phyloP scores from a whole-genome alignment of 2,797 vertebrate genomes.

The Gymnocypris eckloni region DNA sequence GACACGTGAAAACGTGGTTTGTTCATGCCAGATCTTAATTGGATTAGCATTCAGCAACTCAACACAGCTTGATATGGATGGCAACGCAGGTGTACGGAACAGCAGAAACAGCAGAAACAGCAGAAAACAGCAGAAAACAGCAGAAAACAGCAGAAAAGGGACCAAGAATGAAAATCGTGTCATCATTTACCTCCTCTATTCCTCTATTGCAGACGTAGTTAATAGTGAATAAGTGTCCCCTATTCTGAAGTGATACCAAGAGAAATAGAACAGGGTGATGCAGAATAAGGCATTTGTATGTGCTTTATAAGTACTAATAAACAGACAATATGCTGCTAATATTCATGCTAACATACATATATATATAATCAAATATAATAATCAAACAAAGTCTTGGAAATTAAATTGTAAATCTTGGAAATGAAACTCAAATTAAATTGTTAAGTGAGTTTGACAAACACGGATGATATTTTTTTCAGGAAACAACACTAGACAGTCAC shows the following conservation, averaged over 20 bases:
- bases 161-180: background rate
- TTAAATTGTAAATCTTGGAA: too few species aligned
- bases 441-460: background rate
- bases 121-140: background rate
- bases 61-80: background rate
- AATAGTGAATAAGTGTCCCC: too few species aligned
- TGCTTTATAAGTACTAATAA: too few species aligned
- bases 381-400: too few species aligned
- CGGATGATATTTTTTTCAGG: background rate
- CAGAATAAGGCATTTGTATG: too few species aligned
- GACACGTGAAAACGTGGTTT: constrained; percentile 85
- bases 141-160: background rate
- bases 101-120: background rate
- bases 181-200: background rate
- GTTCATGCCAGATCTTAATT: constrained; percentile 87
- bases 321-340: too few species aligned
- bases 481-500: background rate
- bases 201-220: too few species aligned
- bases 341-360: too few species aligned
- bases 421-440: background rate
- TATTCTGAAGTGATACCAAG: too few species aligned
- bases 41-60: constrained; percentile 64
- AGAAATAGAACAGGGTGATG: too few species aligned
- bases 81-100: constrained; percentile 11
- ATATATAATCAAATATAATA: too few species aligned